Percentiles rank a stretch among this genome's conserved stretches.
These are phyloP conservation scores for Drosophila bunnanda DNA, from an alignment of 2,888 invertebrate species.

Conservation along the genomic window DNA sequence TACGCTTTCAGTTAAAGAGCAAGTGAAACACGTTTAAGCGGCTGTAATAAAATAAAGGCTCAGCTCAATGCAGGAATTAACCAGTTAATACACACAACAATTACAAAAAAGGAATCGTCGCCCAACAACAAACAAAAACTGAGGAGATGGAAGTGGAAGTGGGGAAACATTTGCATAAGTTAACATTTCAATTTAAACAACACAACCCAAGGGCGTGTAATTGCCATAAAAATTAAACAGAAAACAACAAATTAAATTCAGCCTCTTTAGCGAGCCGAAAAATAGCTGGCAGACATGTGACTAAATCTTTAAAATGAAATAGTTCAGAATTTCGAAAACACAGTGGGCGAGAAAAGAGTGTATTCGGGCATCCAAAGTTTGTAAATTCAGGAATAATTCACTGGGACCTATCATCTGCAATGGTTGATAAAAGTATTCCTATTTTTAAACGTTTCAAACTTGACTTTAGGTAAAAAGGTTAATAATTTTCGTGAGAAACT, in stretches of 20 bases:
- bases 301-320: slow-evolving; percentile 23
- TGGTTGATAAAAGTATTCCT: background rate
- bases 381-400: background rate
- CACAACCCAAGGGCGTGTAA: slow-evolving; percentile 19
- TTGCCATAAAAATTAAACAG: slow-evolving; percentile 25
- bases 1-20: background rate
- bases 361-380: background rate
- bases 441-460: background rate
- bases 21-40: background rate
- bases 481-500: background rate
- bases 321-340: background rate
- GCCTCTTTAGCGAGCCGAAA: slow-evolving; percentile 5
- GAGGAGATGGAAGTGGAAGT: background rate
- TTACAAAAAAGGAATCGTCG: slow-evolving; percentile 6
- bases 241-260: slow-evolving; percentile 18
- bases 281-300: slow-evolving; percentile 18
- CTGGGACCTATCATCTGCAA: too few relatives aligned
- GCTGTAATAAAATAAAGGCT: slow-evolving; percentile 1
- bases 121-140: slow-evolving; percentile 4
- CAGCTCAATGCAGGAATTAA: slow-evolving; percentile 9
- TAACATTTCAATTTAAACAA: slow-evolving; percentile 4
- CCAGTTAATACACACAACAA: slow-evolving; percentile 9
- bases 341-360: slow-evolving; percentile 9
- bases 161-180: slow-evolving; percentile 33
- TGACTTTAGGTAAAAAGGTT: background rate